phyloP scores from a whole-genome alignment of 2,888 invertebrate genomes.

The Leptopilina drosophilae region DNA sequence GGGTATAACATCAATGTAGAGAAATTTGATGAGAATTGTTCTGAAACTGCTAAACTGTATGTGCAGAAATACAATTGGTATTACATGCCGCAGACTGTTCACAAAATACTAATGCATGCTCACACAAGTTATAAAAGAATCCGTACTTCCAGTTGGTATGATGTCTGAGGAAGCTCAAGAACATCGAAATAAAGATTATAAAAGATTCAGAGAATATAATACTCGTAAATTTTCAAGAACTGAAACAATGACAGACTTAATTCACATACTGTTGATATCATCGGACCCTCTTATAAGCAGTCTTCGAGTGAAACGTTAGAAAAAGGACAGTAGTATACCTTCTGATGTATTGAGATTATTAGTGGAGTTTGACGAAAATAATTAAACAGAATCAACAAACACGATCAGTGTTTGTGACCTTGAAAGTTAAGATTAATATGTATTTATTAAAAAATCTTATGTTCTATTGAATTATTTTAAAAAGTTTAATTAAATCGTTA shows the following conservation, averaged over 20 bases:
- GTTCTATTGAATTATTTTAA: no score
- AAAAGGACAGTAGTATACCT: not conserved
- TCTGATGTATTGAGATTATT: not conserved
- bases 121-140: slow-evolving; percentile 44
- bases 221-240: slow-evolving; percentile 43
- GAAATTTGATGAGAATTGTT: slow-evolving; percentile 16
- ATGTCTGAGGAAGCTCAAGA: slow-evolving; percentile 57
- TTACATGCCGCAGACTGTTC: slow-evolving; percentile 55
- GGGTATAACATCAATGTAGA: not conserved
- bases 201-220: slow-evolving; percentile 39
- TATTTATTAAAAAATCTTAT: no score
- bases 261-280: slow-evolving; percentile 33
- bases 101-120: slow-evolving; percentile 55
- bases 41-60: slow-evolving; percentile 54
- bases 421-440: no score
- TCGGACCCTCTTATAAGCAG: slow-evolving; percentile 41
- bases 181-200: slow-evolving; percentile 46
- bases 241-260: slow-evolving; percentile 39
- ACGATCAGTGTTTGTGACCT: no score
- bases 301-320: not conserved
- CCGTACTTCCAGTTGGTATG: slow-evolving; percentile 55
- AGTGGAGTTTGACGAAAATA: not conserved
- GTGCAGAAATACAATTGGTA: slow-evolving; percentile 56
- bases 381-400: no score
- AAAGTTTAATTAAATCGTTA: no score